These are phyloP conservation scores for Diabrotica balteata DNA, from an alignment of 2,888 invertebrate genomes.

Conservation along the genomic window DNA sequence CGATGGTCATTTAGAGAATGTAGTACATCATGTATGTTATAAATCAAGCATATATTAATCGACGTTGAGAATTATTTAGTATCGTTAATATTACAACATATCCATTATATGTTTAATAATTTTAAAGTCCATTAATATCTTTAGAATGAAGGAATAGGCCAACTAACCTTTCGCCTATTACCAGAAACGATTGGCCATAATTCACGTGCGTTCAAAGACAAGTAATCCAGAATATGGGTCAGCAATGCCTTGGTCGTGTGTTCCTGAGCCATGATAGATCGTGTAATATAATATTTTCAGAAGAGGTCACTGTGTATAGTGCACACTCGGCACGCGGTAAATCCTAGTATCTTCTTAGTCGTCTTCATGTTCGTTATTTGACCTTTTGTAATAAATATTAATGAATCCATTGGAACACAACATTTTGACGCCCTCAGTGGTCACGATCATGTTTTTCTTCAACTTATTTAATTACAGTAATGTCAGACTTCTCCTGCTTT, in stretches of 20 bases:
- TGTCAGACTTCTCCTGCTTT: slow-evolving; percentile 27
- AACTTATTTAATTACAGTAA: slow-evolving; percentile 31
- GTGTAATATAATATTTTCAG: slow-evolving; percentile 29
- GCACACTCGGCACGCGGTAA: slow-evolving; percentile 12
- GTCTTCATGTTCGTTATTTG: slow-evolving; percentile 21
- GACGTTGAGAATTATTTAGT: no score
- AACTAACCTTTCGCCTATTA: no score
- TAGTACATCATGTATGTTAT: no score
- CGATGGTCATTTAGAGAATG: no score
- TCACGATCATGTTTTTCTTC: slow-evolving; percentile 22
- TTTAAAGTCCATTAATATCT: no score
- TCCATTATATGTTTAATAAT: no score
- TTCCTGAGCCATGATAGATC: slow-evolving; percentile 20
- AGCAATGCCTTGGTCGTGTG: slow-evolving; percentile 30
- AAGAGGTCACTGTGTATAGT: slow-evolving; percentile 21
- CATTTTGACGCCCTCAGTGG: slow-evolving; percentile 30
- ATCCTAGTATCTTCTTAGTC: slow-evolving; percentile 14
- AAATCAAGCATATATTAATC: no score
- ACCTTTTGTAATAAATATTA: slow-evolving; percentile 33
- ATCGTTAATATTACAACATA: no score
- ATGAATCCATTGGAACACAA: slow-evolving; percentile 31
- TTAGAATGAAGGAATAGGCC: no score
- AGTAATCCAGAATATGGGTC: slow-evolving; percentile 22
- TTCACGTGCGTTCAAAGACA: background rate
- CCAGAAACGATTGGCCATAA: background rate